A percentile compares a stretch with the other conserved stretches of the same genome.
phyloP scores from a whole-genome alignment of 2,797 vertebrate genomes.

The Sphenopsis melanotis region DNA sequence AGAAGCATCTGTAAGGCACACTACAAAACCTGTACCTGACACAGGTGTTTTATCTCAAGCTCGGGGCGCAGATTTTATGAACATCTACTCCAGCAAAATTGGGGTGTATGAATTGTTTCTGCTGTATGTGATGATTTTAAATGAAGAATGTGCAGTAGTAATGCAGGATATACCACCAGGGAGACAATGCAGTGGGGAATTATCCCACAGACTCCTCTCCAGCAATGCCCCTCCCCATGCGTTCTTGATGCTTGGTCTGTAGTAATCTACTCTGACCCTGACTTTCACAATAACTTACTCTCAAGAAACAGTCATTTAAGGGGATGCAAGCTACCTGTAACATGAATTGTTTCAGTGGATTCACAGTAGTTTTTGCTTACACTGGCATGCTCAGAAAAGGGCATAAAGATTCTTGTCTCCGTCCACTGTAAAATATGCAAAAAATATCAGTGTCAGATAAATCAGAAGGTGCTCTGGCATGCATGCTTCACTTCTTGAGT shows the following conservation, averaged over 20 bases:
- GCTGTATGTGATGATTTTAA: not conserved
- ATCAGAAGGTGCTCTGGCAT: not conserved
- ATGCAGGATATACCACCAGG: not conserved
- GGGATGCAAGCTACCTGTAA: not conserved
- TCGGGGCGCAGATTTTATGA: not conserved
- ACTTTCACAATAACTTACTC: not conserved
- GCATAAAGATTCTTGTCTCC: not conserved
- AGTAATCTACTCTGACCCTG: not conserved
- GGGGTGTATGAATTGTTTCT: not conserved
- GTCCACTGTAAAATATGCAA: not conserved
- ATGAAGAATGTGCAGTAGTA: not conserved
- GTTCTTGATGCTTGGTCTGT: not conserved
- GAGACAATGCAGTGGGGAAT: not conserved
- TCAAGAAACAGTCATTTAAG: not conserved
- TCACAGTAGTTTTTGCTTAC: not conserved
- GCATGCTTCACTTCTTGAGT: not conserved
- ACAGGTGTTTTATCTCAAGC: not conserved
- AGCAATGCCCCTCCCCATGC: not conserved
- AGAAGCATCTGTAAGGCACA: not conserved
- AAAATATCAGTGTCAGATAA: not conserved
- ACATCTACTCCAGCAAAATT: not conserved
- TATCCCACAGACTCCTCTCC: not conserved
- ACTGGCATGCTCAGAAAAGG: not conserved
- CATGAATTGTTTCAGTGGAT: not conserved
- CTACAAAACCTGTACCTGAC: not conserved